Conservation (phyloP, 2,797 vertebrate genomes). For the Tokudaia muenninki region DNA sequence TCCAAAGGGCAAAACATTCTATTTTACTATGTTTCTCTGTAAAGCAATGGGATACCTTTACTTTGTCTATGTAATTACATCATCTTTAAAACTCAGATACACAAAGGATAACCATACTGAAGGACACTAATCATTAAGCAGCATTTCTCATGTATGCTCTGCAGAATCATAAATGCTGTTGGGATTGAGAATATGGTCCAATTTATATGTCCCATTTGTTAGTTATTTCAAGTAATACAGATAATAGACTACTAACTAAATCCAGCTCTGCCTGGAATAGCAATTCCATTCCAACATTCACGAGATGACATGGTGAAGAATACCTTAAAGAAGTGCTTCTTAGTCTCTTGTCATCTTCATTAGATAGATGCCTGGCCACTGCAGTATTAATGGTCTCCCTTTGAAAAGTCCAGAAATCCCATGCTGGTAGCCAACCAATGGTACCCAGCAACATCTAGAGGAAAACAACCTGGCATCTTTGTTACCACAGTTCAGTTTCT, state of each 20-base stretch:
- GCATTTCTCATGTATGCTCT: background rate
- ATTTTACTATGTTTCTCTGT: background rate
- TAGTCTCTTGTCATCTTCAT: conserved; percentile 14
- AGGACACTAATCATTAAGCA: background rate
- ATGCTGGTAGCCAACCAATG: background rate
- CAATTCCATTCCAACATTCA: background rate
- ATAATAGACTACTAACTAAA: conserved; percentile 2
- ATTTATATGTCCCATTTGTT: background rate
- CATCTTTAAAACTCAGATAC: background rate
- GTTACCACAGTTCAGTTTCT: background rate
- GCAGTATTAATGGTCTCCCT: background rate
- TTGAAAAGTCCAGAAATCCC: background rate
- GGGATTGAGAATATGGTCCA: background rate
- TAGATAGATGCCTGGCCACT: background rate
- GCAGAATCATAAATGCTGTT: background rate
- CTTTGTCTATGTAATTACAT: background rate
- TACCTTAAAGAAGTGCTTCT: background rate
- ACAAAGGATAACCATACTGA: background rate
- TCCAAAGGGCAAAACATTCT: background rate
- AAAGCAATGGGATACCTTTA: conserved; percentile 33
- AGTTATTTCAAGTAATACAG: conserved; percentile 26
- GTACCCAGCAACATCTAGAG: background rate
- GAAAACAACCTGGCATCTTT: background rate
- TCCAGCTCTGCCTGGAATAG: conserved; percentile 10
- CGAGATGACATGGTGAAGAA: background rate